Conservation (phyloP, 2,797 vertebrate genomes). For the Phrynocephalus guinanensis region DNA sequence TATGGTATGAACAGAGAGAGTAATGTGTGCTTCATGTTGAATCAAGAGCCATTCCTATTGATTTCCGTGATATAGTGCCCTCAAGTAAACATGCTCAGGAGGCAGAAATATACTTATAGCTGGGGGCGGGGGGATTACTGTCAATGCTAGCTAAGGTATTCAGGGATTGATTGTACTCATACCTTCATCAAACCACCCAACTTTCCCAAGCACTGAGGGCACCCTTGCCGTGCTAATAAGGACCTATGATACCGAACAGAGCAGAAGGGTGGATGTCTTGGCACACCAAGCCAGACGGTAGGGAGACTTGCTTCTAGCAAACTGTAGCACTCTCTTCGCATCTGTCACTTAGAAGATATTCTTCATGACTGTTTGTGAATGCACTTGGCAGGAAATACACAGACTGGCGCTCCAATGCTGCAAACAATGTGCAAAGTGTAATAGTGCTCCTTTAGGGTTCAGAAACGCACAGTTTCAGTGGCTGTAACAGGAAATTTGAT, state of each 20-base stretch:
- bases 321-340: slow-evolving; percentile 6
- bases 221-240: neutral
- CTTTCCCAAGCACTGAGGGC: neutral
- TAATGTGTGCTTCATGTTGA: neutral
- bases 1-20: neutral
- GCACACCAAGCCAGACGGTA: neutral
- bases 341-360: slow-evolving; percentile 40
- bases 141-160: too few species aligned
- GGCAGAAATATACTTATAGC: too few species aligned
- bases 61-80: neutral
- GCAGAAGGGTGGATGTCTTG: neutral
- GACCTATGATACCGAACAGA: neutral
- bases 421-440: slow-evolving; percentile 3
- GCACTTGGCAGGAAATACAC: slow-evolving; percentile 7
- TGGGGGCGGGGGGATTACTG: too few species aligned
- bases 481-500: slow-evolving; percentile 30
- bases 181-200: too few species aligned
- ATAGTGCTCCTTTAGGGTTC: too few species aligned
- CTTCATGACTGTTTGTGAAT: slow-evolving; percentile 27
- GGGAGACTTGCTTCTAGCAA: slow-evolving; percentile 8
- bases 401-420: slow-evolving; percentile 30
- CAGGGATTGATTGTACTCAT: too few species aligned
- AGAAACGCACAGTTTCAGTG: slow-evolving; percentile 15
- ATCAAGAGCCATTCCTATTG: neutral
- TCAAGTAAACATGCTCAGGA: too few species aligned